Percentiles rank a stretch among this genome's conserved stretches.
Evolutionary conservation across 2,113 vertebrate genomes (phyloP).

Genomic region (Thinocorus orbignyianus): DNA sequence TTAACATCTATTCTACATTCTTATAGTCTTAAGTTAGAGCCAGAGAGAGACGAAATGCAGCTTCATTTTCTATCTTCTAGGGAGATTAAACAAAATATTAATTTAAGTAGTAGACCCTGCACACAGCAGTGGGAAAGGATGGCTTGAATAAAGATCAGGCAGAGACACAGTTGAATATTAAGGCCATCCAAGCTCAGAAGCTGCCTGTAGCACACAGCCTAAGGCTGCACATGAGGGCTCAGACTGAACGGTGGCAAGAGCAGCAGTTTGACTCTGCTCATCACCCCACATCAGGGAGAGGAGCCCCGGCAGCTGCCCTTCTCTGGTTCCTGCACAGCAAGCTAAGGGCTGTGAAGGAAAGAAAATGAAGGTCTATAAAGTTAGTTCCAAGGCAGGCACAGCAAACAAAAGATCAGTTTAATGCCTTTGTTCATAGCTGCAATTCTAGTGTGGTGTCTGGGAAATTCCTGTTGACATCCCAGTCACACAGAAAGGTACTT

Average conservation of each 20-base stretch:
- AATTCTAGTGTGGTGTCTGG: neutral
- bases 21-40: neutral
- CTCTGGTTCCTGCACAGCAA: neutral
- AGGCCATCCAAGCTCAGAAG: neutral
- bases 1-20: conserved; percentile 22
- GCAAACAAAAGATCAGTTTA: conserved; percentile 23
- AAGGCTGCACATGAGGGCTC: neutral
- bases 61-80: conserved; percentile 14
- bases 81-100: neutral
- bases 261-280: neutral
- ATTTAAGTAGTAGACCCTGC: conserved; percentile 3
- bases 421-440: neutral
- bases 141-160: neutral
- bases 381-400: neutral
- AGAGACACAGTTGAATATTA: neutral
- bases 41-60: neutral
- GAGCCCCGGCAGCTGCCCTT: neutral
- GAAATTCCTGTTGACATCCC: neutral
- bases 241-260: neutral
- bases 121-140: rapidly evolving
- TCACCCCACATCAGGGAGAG: neutral
- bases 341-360: neutral
- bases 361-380: neutral
- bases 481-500: conserved; percentile 22
- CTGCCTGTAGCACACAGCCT: neutral